These are phyloP conservation scores for Pseudopipra pipra DNA, from an alignment of 2,113 vertebrate genomes.

Conservation along the genomic window DNA sequence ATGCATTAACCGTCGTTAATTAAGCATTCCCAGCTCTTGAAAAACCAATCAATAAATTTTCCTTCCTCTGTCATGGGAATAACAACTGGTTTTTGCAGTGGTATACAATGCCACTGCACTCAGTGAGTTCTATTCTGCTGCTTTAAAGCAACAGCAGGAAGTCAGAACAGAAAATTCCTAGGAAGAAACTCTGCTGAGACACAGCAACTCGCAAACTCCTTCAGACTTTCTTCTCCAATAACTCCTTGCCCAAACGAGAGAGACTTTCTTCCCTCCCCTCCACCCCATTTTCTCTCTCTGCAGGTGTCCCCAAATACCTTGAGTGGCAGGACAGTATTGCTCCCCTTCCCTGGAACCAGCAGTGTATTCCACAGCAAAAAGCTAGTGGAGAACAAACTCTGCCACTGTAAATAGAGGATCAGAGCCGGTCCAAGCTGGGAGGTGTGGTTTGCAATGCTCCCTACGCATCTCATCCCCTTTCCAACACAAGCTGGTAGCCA, in stretches of 20 bases:
- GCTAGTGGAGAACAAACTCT: neutral
- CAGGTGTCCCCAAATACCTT: neutral
- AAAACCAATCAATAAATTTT: neutral
- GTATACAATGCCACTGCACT: neutral
- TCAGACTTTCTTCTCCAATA: neutral
- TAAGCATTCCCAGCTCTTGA: neutral
- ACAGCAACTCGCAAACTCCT: neutral
- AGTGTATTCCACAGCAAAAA: neutral
- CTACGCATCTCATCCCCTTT: neutral
- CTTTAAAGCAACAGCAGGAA: constrained; percentile 32
- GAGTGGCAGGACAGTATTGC: neutral
- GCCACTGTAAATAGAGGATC: neutral
- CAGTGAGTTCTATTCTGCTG: neutral
- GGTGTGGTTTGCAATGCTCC: constrained; percentile 37
- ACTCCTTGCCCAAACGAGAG: neutral
- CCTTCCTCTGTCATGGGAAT: fast-evolving
- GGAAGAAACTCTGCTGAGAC: neutral
- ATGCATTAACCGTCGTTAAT: neutral
- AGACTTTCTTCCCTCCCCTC: neutral
- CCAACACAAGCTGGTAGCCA: neutral
- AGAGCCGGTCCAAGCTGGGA: constrained; percentile 3
- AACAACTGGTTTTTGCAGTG: neutral
- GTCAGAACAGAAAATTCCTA: neutral
- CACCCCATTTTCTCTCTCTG: neutral
- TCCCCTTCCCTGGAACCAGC: neutral